phyloP scores from a whole-genome alignment of 2,797 vertebrate species.

The Myotis myotis region DNA sequence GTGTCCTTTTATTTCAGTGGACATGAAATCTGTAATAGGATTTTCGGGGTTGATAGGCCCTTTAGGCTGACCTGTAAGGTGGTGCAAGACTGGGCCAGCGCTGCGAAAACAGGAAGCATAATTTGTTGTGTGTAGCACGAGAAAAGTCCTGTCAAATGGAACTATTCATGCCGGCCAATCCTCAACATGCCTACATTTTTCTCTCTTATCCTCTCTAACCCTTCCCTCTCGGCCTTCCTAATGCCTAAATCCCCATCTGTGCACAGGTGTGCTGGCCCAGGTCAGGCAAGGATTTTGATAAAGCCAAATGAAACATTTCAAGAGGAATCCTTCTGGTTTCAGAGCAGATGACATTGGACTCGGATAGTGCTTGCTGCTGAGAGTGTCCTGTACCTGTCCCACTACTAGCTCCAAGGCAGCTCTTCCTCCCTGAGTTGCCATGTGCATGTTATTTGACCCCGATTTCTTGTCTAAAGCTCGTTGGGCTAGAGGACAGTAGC shows the following conservation, averaged over 20 bases:
- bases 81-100: background rate
- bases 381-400: background rate
- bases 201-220: background rate
- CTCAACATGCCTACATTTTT: background rate
- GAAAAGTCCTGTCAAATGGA: background rate
- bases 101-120: background rate
- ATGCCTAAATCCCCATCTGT: background rate
- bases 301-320: background rate
- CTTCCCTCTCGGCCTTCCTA: background rate
- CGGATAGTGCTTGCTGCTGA: background rate
- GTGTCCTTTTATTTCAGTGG: background rate
- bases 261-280: background rate
- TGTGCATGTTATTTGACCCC: background rate
- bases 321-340: background rate
- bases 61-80: background rate
- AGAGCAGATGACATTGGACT: background rate
- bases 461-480: background rate
- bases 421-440: background rate
- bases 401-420: background rate
- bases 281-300: background rate
- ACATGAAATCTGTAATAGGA: background rate
- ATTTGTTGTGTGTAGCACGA: background rate
- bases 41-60: background rate
- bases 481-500: background rate
- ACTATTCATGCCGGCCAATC: background rate